Evolutionary conservation across 2,888 invertebrate genomes (phyloP).

Genomic region (Tetheella fluctuosa): DNA sequence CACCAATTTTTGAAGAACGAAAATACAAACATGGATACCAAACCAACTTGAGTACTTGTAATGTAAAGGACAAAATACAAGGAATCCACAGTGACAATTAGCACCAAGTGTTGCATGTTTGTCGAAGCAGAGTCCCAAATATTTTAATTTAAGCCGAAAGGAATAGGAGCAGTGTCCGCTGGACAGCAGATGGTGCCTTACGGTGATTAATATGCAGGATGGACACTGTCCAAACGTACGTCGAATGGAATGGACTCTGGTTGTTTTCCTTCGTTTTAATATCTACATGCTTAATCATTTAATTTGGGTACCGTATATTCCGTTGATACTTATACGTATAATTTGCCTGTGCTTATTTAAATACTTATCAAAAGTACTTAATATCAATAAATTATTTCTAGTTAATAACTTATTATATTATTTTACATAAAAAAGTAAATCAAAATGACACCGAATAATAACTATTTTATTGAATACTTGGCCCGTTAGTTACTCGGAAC

Average conservation of each 20-base stretch:
- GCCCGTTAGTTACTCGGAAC: no score
- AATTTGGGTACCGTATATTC: not conserved
- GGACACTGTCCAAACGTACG: conserved; percentile 54
- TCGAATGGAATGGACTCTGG: conserved; percentile 40
- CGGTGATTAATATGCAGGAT: conserved; percentile 79
- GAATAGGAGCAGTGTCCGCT: conserved; percentile 36
- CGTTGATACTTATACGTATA: not conserved
- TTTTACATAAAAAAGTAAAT: no score
- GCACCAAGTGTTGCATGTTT: conserved; percentile 67
- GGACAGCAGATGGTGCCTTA: conserved; percentile 62
- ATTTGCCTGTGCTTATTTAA: not conserved
- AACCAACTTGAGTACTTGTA: not conserved
- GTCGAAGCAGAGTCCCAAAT: conserved; percentile 58
- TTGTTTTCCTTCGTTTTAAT: conserved; percentile 52
- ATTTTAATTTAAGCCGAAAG: conserved; percentile 75
- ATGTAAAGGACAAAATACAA: conserved; percentile 21
- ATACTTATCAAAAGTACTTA: no score
- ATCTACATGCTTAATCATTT: conserved; percentile 13
- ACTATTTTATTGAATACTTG: no score
- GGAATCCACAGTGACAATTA: conserved; percentile 55
- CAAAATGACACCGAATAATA: no score
- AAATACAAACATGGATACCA: not conserved
- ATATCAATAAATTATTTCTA: no score
- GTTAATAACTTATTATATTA: no score
- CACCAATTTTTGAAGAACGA: no score